phyloP scores from a whole-genome alignment of 2,797 vertebrate genomes.

The Notoglanidium macrostoma region DNA sequence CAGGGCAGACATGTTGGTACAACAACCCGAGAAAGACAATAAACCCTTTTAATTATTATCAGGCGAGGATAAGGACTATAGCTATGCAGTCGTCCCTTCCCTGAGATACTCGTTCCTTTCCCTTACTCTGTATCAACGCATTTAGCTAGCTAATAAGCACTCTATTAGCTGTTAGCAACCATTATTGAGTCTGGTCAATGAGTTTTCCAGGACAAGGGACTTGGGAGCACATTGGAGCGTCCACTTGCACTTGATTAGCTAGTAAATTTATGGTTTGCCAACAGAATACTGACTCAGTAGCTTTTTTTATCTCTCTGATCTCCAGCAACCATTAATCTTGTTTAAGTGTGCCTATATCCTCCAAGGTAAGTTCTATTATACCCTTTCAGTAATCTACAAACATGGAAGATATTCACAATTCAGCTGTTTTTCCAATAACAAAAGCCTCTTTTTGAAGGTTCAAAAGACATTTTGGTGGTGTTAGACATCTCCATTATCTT shows the following conservation, averaged over 20 bases:
- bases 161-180: not conserved
- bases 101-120: no score
- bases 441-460: not conserved
- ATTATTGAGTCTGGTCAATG: not conserved
- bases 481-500: slow-evolving; percentile 29
- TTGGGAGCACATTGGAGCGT: not conserved
- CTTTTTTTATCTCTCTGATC: slow-evolving; percentile 16
- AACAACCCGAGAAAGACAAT: not conserved
- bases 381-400: not conserved
- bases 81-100: no score
- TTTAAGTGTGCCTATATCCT: not conserved
- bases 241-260: not conserved
- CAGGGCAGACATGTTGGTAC: not conserved
- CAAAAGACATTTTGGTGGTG: slow-evolving; percentile 13
- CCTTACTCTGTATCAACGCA: no score
- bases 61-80: no score
- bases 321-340: not conserved
- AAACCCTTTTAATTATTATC: not conserved
- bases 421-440: not conserved
- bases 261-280: not conserved
- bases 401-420: not conserved
- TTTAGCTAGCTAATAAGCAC: not conserved
- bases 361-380: not conserved
- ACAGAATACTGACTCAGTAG: not conserved
- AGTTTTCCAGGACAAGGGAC: not conserved